Conservation (phyloP, 2,797 vertebrate species). For the Brachyrhaphis roseni region DNA sequence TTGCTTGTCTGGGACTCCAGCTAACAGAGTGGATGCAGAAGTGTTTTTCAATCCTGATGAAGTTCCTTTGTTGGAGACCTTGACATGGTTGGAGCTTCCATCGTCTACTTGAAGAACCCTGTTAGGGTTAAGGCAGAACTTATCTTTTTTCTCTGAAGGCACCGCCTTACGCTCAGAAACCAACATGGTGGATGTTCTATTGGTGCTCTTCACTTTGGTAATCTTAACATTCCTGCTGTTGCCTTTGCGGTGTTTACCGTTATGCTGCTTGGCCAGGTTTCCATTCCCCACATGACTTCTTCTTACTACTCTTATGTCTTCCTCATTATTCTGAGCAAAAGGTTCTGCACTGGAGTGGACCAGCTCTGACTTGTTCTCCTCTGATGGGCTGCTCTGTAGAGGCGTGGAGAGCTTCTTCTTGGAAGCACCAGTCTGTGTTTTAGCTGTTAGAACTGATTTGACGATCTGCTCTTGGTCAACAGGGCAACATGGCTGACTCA, state of each 20-base stretch:
- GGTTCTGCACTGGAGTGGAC: constrained; percentile 84
- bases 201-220: constrained; percentile 73
- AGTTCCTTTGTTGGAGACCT: constrained; percentile 73
- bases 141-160: constrained; percentile 56
- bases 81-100: constrained; percentile 77
- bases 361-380: constrained; percentile 60
- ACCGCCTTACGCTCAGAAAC: constrained; percentile 28
- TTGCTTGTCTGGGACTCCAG: constrained; percentile 56
- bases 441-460: neutral
- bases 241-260: constrained; percentile 76
- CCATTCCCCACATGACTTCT: constrained; percentile 72
- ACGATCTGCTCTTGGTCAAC: constrained; percentile 22
- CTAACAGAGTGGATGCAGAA: constrained; percentile 72
- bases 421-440: constrained; percentile 47
- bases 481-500: constrained; percentile 53
- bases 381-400: neutral
- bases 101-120: constrained; percentile 81
- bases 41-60: constrained; percentile 74
- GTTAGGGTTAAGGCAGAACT: constrained; percentile 73
- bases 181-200: constrained; percentile 64
- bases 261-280: constrained; percentile 77
- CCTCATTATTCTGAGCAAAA: constrained; percentile 85
- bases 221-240: constrained; percentile 76
- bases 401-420: constrained; percentile 71
- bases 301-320: constrained; percentile 64